Evolutionary conservation across 2,113 vertebrate species (phyloP).

Genomic region (Psophia crepitans): DNA sequence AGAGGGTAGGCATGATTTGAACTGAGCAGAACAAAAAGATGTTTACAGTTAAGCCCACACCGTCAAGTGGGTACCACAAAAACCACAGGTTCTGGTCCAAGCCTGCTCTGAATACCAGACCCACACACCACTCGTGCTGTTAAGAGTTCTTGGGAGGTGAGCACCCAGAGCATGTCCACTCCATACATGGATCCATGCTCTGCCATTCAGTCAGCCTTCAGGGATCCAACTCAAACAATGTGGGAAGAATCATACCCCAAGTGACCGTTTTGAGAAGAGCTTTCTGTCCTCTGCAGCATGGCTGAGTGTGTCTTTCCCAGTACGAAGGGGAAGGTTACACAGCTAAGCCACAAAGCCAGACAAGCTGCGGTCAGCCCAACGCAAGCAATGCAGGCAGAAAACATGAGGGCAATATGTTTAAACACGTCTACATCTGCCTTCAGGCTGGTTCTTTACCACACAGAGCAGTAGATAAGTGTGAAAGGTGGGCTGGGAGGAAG

Average conservation of each 20-base stretch:
- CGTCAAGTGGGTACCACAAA: not conserved
- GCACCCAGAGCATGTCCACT: not conserved
- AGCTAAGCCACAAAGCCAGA: not conserved
- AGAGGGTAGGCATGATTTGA: not conserved
- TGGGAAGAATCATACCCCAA: rapidly evolving
- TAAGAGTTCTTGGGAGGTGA: not conserved
- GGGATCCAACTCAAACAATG: not conserved
- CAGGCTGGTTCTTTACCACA: not conserved
- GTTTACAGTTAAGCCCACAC: not conserved
- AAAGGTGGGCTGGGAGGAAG: not conserved
- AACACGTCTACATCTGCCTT: not conserved
- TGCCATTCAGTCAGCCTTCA: not conserved
- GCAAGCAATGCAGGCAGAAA: not conserved
- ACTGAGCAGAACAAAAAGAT: not conserved
- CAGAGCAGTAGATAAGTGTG: not conserved
- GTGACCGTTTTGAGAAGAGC: not conserved
- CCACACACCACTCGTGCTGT: rapidly evolving
- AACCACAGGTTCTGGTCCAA: not conserved
- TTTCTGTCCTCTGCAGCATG: not conserved
- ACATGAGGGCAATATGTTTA: not conserved
- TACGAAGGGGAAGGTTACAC: rapidly evolving
- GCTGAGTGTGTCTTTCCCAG: not conserved
- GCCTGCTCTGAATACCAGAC: not conserved
- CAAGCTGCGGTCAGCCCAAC: not conserved
- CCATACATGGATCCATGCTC: rapidly evolving